Base-by-base conservation (phyloP, 2,888 invertebrate genomes). In the Diabrotica balteata region DNA sequence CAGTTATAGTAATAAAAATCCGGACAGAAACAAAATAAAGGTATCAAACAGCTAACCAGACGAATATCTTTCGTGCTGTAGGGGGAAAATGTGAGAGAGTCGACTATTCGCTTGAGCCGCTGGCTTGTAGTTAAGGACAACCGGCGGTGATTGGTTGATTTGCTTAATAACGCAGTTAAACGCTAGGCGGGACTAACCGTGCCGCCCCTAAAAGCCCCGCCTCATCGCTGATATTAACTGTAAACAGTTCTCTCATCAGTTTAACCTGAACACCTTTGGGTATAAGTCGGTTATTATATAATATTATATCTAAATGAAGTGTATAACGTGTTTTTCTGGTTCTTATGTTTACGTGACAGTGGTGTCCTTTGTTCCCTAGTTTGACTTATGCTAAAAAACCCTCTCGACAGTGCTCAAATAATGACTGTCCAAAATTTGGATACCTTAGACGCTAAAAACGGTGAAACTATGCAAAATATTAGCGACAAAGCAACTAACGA, bases 391-490 rank as follows among this genome's bases (percentile, higher is more conserved):
- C 88, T 89, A 85, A 89, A 87, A 83, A 88, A 88, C 85, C 86
- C 86, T 83, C 85, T 79, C 63, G 86, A 81, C 67, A 81, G 82
- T 81, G 84, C 87, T 85, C 87, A 88, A 88, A 89, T 87, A 83
- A 89, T 89, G 89, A 89, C 89, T 87, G 88, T 89, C 87, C 88
- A 89, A 85, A 89, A 87, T 77, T 74, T 84, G 75, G 82, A 82
- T 68, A 76, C 78, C 75, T 77, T 83, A 78, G 75, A 80, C 78
- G 74, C 77, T 72, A 82, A 80, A 74, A 80, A 77, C 78, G 80
- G 79, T 69, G 82, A 81, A 78, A 82, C 76, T 71, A 83, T 83
- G 83, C 81, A 81, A 76, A 76, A 76, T 66, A 73, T 74, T 72
- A 74, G 74, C 89, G 73, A 85, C 84, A 81, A 85, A 76, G 72